Conservation (phyloP, 2,113 vertebrate genomes). For the Suncus etruscus region DNA sequence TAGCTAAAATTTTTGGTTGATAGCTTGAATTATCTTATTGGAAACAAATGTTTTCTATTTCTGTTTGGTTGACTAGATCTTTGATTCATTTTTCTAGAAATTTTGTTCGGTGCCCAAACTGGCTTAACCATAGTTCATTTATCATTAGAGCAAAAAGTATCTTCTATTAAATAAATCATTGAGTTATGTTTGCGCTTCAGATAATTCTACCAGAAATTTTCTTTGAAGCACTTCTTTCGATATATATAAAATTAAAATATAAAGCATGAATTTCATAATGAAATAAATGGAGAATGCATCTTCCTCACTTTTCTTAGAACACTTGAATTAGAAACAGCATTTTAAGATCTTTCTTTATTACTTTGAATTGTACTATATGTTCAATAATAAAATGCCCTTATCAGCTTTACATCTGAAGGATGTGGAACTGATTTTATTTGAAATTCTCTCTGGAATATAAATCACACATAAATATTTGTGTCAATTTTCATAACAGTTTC, state of each 20-base stretch:
- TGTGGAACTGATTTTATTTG: no score
- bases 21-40: constrained; percentile 3
- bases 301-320: background rate
- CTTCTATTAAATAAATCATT: background rate
- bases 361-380: background rate
- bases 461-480: background rate
- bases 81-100: background rate
- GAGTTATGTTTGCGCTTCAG: background rate
- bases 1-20: background rate
- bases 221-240: background rate
- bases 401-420: background rate
- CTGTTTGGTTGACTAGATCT: background rate
- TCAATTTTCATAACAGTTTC: no score
- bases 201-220: background rate
- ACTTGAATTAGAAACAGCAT: constrained; percentile 21
- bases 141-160: background rate
- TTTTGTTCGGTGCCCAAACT: background rate
- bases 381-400: background rate
- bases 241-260: background rate
- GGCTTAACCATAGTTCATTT: background rate
- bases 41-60: background rate
- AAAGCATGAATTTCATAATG: background rate
- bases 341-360: background rate
- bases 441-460: background rate
- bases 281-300: background rate